Evolutionary conservation across 2,797 vertebrate species (phyloP).

Genomic region (Acipenser ruthenus): DNA sequence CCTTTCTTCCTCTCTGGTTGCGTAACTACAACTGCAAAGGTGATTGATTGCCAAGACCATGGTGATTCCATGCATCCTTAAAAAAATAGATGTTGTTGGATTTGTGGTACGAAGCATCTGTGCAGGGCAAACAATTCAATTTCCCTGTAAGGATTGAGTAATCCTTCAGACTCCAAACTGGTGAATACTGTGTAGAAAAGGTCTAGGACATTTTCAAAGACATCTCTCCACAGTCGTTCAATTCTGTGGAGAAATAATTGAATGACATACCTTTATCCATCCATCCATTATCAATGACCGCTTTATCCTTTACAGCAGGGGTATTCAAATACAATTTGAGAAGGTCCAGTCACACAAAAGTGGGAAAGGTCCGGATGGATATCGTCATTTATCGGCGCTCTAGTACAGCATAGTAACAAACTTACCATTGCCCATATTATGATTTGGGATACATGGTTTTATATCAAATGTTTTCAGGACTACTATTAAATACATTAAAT

Average conservation of each 20-base stretch:
- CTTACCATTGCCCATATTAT: no score
- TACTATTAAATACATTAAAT: no score
- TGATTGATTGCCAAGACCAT: conserved; percentile 9
- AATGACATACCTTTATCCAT: neutral
- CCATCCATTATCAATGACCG: no score
- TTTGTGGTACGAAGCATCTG: conserved; percentile 6
- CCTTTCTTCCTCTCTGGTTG: conserved; percentile 1
- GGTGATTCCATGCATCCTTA: conserved; percentile 15
- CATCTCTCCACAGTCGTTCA: conserved; percentile 16
- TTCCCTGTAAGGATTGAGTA: conserved; percentile 16
- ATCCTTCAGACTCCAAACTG: conserved; percentile 5
- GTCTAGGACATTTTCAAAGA: conserved; percentile 11
- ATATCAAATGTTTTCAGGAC: no score
- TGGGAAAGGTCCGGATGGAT: no score
- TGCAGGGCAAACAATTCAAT: conserved; percentile 11
- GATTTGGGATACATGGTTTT: no score
- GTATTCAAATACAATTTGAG: no score
- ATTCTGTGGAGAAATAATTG: conserved; percentile 8
- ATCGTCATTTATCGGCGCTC: no score
- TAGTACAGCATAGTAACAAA: no score
- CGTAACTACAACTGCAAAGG: conserved; percentile 14
- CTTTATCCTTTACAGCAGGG: no score
- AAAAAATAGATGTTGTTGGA: conserved; percentile 16
- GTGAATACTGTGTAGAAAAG: conserved; percentile 15
- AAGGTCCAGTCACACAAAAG: no score